Evolutionary conservation across 2,113 vertebrate species (phyloP).

Genomic region (Poeciliopsis occidentalis): DNA sequence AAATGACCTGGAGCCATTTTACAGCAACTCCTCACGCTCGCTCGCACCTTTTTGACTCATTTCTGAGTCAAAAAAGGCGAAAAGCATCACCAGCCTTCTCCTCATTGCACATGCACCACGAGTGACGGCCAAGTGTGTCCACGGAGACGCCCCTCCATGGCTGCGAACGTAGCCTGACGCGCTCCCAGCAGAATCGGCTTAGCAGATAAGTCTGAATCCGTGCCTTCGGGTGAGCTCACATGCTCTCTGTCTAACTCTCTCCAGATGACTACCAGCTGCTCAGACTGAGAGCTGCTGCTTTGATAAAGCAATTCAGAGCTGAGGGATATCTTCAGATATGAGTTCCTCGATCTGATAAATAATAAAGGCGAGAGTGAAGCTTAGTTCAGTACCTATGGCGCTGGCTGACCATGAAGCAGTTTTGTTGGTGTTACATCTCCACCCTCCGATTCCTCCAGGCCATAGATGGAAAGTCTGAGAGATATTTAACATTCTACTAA

Average conservation of each 20-base stretch:
- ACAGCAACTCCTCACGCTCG: constrained; percentile 35
- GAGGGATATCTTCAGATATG: constrained; percentile 32
- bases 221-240: constrained; percentile 44
- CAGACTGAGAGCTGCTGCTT: constrained; percentile 28
- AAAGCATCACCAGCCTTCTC: constrained; percentile 17
- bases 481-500: neutral
- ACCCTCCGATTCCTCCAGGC: neutral
- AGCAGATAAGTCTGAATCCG: constrained; percentile 44
- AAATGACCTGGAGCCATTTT: constrained; percentile 45
- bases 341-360: constrained; percentile 36
- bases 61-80: constrained; percentile 27
- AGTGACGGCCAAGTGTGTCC: constrained; percentile 6
- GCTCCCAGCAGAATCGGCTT: constrained; percentile 38
- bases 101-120: constrained; percentile 1
- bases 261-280: constrained; percentile 45
- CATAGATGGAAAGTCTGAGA: constrained; percentile 6
- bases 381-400: constrained; percentile 29
- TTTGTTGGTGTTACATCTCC: constrained; percentile 22
- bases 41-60: neutral
- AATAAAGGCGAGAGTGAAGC: constrained; percentile 35
- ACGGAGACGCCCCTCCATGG: neutral
- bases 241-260: constrained; percentile 34
- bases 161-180: constrained; percentile 25
- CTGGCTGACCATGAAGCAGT: constrained; percentile 4
- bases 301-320: constrained; percentile 39